Conservation (phyloP, 2,888 invertebrate species). For the Ichneumoninae sp. region DNA sequence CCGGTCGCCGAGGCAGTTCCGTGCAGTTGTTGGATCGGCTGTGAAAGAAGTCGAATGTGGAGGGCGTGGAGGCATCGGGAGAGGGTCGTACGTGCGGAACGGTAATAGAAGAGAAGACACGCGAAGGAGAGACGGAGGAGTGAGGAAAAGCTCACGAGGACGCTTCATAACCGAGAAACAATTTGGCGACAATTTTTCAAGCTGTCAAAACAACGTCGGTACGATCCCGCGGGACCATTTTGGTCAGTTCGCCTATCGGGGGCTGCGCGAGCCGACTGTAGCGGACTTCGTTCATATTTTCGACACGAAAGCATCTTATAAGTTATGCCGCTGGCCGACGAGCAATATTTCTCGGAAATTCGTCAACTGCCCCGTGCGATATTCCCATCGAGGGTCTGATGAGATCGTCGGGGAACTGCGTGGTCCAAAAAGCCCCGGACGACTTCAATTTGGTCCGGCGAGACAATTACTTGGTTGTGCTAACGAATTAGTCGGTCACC, state of each 20-base stretch:
- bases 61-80: conserved; percentile 40
- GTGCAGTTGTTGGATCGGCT: conserved; percentile 56
- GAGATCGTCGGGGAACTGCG: background rate
- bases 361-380: conserved; percentile 22
- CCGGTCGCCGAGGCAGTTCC: conserved; percentile 41
- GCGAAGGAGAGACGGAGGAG: conserved; percentile 45
- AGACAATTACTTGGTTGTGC: background rate
- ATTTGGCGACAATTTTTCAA: conserved; percentile 79
- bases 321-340: conserved; percentile 35
- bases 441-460: too few relatives aligned
- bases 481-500: background rate
- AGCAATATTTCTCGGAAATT: conserved; percentile 23
- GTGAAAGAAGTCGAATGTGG: conserved; percentile 8
- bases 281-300: conserved; percentile 57
- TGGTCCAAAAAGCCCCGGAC: background rate
- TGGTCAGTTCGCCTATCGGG: conserved; percentile 60
- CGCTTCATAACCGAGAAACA: conserved; percentile 72
- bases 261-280: background rate
- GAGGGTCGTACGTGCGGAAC: conserved; percentile 52
- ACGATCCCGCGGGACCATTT: conserved; percentile 71
- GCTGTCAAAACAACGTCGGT: conserved; percentile 76
- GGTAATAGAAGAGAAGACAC: conserved; percentile 28
- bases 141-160: conserved; percentile 60
- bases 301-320: conserved; percentile 51
- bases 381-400: background rate